phyloP scores from a whole-genome alignment of 1,140 invertebrate species.

The Rhynchophorus ferrugineus region DNA sequence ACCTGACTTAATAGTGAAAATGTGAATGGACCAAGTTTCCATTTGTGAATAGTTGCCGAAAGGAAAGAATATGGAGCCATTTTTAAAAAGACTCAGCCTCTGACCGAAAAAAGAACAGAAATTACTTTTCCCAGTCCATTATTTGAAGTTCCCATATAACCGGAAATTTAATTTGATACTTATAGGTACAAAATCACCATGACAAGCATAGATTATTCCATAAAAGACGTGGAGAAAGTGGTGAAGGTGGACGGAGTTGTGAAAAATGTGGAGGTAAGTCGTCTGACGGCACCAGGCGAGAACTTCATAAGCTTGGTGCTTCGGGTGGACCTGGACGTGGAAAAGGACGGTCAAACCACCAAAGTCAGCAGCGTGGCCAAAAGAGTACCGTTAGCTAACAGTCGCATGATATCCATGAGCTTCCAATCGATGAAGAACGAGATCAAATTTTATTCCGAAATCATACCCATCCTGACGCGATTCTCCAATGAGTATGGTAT shows the following conservation, averaged over 20 bases:
- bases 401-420: neutral
- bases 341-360: neutral
- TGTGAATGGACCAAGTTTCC: too few relatives aligned
- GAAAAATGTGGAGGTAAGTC: neutral
- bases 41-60: too few relatives aligned
- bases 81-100: too few relatives aligned
- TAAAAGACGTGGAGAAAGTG: neutral
- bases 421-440: neutral
- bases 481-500: neutral
- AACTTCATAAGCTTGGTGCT: constrained; percentile 1
- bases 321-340: neutral
- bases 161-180: too few relatives aligned
- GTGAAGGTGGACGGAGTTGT: neutral
- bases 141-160: too few relatives aligned
- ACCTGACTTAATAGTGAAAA: too few relatives aligned
- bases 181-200: too few relatives aligned
- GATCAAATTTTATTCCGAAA: neutral
- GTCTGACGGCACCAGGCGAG: neutral
- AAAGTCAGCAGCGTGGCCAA: neutral
- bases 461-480: neutral
- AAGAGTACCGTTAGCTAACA: neutral
- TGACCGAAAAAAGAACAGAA: too few relatives aligned
- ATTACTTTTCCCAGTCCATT: too few relatives aligned
- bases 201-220: constrained; percentile 2
- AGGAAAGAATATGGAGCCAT: too few relatives aligned